Evolutionary conservation across 2,888 invertebrate species (phyloP).

Genomic region (Ypsolopha sequella): DNA sequence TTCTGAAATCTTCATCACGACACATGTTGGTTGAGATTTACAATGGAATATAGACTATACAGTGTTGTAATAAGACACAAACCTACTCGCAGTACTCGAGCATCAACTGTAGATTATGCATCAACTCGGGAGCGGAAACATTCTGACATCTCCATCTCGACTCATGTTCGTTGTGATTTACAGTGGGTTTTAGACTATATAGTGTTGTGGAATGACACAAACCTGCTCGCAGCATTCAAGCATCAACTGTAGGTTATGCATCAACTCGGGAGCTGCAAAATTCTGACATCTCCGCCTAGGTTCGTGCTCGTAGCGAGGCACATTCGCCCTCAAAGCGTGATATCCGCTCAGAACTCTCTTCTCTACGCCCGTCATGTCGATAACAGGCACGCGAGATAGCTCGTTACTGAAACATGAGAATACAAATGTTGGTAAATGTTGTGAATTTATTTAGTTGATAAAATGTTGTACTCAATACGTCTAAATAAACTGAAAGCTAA

Average conservation of each 20-base stretch:
- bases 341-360: constrained; percentile 93
- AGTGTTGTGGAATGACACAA: constrained; percentile 1
- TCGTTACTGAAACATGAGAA: constrained; percentile 55
- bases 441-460: no score
- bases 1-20: constrained; percentile 73
- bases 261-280: constrained; percentile 89
- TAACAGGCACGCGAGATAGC: constrained; percentile 92
- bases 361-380: constrained; percentile 98
- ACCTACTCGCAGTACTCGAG: constrained; percentile 97
- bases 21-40: constrained; percentile 74
- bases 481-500: no score
- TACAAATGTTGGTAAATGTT: no score
- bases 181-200: constrained; percentile 50
- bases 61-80: not conserved
- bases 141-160: constrained; percentile 73
- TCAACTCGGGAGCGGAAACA: constrained; percentile 88
- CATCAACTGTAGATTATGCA: constrained; percentile 91
- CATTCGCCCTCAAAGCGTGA: constrained; percentile 86
- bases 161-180: constrained; percentile 74
- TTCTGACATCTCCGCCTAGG: constrained; percentile 73
- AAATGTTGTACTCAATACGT: no score
- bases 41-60: constrained; percentile 50
- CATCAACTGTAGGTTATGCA: constrained; percentile 91
- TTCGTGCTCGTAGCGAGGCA: constrained; percentile 74
- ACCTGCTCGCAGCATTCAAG: constrained; percentile 95